Evolutionary conservation across 2,113 vertebrate genomes (phyloP).

Genomic region (Entomyzon cyanotis): DNA sequence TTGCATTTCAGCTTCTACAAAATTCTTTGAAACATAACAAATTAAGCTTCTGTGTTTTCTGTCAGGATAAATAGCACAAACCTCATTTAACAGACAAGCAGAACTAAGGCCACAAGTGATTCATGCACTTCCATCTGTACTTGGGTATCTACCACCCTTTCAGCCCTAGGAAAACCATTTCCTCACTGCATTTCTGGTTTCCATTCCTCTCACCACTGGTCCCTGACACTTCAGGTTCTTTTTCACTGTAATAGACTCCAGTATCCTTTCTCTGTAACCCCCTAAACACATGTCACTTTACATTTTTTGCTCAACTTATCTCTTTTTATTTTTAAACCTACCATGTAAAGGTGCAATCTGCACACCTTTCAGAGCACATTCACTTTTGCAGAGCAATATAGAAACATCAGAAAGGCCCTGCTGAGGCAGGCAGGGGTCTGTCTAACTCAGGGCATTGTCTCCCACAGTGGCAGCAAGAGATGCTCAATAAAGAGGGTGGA

Average conservation of each 20-base stretch:
- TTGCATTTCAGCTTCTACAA: conserved; percentile 47
- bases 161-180: background rate
- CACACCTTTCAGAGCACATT: background rate
- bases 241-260: background rate
- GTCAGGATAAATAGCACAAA: conserved; percentile 47
- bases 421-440: background rate
- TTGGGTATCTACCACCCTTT: background rate
- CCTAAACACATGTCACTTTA: background rate
- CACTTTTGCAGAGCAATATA: background rate
- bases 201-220: background rate
- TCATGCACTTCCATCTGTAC: background rate
- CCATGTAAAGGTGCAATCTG: background rate
- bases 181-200: background rate
- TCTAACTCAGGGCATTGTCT: background rate
- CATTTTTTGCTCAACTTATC: background rate
- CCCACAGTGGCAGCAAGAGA: background rate
- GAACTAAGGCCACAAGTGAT: conserved; percentile 32
- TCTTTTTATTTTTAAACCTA: background rate
- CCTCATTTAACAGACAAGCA: conserved; percentile 40
- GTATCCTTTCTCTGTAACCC: background rate
- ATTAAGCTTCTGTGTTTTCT: conserved; percentile 60
- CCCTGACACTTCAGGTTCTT: background rate
- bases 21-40: conserved; percentile 59
- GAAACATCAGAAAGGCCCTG: background rate
- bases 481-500: background rate